Evolutionary conservation across 2,888 invertebrate species (phyloP), one percentile per base, ranked within the genome.

Genomic region (Peribatodes rhomboidaria): DNA sequence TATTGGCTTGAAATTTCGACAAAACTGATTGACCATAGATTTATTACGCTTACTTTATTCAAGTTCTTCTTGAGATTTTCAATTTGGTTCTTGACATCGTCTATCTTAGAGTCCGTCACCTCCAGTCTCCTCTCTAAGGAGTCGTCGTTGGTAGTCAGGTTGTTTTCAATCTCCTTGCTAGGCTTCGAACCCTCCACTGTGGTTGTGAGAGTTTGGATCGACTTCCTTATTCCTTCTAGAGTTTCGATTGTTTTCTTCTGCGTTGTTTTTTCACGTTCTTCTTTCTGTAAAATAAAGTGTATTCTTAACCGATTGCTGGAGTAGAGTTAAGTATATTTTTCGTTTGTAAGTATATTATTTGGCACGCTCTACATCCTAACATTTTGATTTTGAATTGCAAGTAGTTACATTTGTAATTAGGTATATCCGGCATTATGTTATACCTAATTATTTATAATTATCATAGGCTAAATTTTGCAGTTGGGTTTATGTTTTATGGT

Each of bases 191-290:
- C 79, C 55, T 79, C 81, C 1, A 87, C 76, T 0, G 82, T 72
- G 0, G 75, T 67, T 0, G 86, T 82, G 8, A 92, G 73, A 1
- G 82, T 58, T 53, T 85, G 83, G 16, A 92, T 69, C 2, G 87
- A 84, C 53, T 87, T 87, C 73, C 90, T 87, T 54, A 93, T 91
- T 16, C 81, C 84, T 22, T 86, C 87, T 31, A 96, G 86, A 1
- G 94, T 91, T 65, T 95, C 95, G 54, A 94, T 92, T 0, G 94
- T 95, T 79, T 95, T 95, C 76, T 95, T 94, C 69, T 95, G 92
- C 54, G 95, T 95, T 44, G 91, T 89, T 69, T 95, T 94, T 75
- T 96, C 96, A 61, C 95, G 89, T 80, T 96, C 96, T 76, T 96
- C 96, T 84, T 94, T 95, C 94, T 96, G 78, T 52, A 54, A 57